phyloP scores from a whole-genome alignment of 1,140 invertebrate genomes.

The Bradynema listronoti region DNA sequence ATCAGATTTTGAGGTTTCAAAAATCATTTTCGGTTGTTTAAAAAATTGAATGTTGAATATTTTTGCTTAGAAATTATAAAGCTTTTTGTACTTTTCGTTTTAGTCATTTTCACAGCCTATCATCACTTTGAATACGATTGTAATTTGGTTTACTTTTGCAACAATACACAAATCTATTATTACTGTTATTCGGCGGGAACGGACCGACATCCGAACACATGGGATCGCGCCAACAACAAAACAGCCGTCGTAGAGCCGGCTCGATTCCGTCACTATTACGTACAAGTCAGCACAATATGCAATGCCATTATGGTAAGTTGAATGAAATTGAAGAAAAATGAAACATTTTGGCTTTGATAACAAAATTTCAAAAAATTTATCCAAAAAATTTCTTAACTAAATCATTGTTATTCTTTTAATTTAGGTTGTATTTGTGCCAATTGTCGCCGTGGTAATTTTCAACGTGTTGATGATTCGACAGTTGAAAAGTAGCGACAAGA shows the following conservation, averaged over 20 bases:
- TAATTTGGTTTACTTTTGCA: conserved; percentile 49
- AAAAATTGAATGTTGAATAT: too few species aligned
- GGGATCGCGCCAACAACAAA: conserved; percentile 22
- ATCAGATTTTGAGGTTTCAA: conserved; percentile 6
- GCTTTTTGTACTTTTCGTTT: conserved; percentile 17
- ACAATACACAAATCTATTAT: conserved; percentile 48
- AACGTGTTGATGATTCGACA: conserved; percentile 47
- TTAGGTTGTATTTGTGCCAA: conserved; percentile 54
- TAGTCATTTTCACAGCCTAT: conserved; percentile 50
- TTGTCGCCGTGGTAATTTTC: conserved; percentile 48
- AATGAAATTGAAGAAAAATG: neutral
- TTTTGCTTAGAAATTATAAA: too few species aligned
- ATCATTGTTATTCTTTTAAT: too few species aligned
- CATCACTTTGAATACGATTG: conserved; percentile 58
- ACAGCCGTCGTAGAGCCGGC: conserved; percentile 27
- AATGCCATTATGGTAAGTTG: conserved; percentile 49
- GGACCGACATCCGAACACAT: conserved; percentile 21
- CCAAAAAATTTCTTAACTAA: too few species aligned
- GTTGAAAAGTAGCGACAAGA: conserved; percentile 35
- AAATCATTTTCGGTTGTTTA: too few species aligned
- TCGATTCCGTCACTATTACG: conserved; percentile 30
- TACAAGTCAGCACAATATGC: conserved; percentile 48
- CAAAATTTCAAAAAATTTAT: neutral
- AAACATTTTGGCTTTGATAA: neutral
- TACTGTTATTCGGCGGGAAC: conserved; percentile 52